Base-by-base conservation (phyloP, 2,797 vertebrate species). In the Novumbra hubbsi region DNA sequence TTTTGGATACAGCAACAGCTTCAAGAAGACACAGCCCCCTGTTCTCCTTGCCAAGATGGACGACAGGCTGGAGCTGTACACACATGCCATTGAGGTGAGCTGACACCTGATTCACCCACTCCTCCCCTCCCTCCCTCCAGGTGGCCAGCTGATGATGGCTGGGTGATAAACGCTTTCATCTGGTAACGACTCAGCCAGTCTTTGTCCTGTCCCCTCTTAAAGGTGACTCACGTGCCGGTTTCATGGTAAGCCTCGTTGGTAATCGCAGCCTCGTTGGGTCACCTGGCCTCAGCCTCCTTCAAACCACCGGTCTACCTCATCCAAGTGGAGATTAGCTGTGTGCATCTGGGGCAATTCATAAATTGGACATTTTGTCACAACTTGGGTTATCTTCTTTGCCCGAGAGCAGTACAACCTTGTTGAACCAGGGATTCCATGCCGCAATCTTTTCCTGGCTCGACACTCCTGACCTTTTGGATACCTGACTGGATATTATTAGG, bases 21-120 rank as follows among this genome's bases (percentile, higher is more conserved):
- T 96, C 48, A 97, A 96, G 93, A 98, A 95, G 92, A 94, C 90
- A 0, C 94, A 94, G 81, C 88, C 94, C 1, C 93, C 94, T 1
- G 80, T 95, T n/a, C 91, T 94, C 5, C 84, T 96, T 77, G 91
- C 95, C 1, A 97, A 94, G 89, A 97, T 99, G 0, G 96, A 97
- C 11, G 94, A 96, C 86, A 93, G 92, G 64, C 86, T 96, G 90
- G 97, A 98, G 83, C 96, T 95, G 90, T 98, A 98, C 78, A 93
- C 96, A 0, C 94, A 97, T 68, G 97, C 98, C 38, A 88, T 97
- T 14, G 96, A 98, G 96, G 97, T 98, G 80, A 75, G 84, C 7
- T 0, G 48, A 2, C 74, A 4, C n/a, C 67, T 68, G 72, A 8
- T 62, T 12, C 14, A 21, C 32, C 12, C 45, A 12, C 27, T 30